Conservation (phyloP, 2,888 invertebrate species). For the Carpatolechia fugitivella region DNA sequence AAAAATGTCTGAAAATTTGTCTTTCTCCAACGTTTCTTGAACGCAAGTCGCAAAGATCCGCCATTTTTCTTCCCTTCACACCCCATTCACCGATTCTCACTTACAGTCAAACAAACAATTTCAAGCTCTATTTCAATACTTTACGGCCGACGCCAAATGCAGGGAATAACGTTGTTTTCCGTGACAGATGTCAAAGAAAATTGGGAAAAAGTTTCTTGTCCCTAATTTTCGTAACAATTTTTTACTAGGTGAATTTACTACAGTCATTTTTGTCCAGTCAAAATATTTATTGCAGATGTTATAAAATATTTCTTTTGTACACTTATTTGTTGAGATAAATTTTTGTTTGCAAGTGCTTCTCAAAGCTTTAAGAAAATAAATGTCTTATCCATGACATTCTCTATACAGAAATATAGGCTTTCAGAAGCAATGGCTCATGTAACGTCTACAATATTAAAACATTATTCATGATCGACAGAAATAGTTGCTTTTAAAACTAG, state of each 20-base stretch:
- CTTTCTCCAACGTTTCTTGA: background rate
- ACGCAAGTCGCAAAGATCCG: background rate
- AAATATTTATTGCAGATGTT: background rate
- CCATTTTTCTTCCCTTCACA: background rate
- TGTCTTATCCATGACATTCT: too few relatives aligned
- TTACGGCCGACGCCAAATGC: background rate
- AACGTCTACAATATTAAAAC: too few relatives aligned
- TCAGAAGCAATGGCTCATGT: too few relatives aligned
- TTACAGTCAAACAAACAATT: background rate
- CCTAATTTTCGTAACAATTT: background rate
- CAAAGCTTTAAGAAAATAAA: too few relatives aligned
- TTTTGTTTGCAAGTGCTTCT: background rate
- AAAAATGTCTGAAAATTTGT: background rate
- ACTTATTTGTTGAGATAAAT: background rate
- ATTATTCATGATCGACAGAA: too few relatives aligned
- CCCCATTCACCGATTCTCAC: background rate
- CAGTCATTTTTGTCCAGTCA: background rate
- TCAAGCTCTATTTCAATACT: background rate
- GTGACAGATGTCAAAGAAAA: conserved; percentile 7
- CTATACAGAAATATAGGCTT: too few relatives aligned
- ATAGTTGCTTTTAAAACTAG: too few relatives aligned
- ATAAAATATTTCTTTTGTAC: background rate
- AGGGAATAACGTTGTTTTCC: background rate
- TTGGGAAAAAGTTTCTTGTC: conserved; percentile 1
- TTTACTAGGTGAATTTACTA: background rate